Conservation (phyloP, 2,888 invertebrate species). For the Ferrisia virgata region DNA sequence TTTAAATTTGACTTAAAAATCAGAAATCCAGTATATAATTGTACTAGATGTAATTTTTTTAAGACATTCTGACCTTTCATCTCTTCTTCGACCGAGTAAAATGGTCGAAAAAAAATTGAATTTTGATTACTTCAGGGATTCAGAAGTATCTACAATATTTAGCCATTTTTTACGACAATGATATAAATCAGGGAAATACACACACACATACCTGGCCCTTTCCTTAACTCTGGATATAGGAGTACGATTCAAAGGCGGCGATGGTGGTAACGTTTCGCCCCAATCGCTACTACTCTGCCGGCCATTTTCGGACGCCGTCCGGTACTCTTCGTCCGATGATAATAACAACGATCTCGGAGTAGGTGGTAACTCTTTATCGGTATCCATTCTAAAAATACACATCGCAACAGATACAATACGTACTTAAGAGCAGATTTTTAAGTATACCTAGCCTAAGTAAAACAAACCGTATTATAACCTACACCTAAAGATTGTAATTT, state of each 20-base stretch:
- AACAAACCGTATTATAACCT: neutral
- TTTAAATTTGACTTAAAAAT: too few relatives aligned
- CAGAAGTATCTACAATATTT: too few relatives aligned
- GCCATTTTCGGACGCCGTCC: constrained; percentile 77
- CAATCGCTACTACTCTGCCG: constrained; percentile 73
- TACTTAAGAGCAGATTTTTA: too few relatives aligned
- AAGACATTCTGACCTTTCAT: too few relatives aligned
- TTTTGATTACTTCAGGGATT: too few relatives aligned
- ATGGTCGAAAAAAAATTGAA: too few relatives aligned
- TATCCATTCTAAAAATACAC: constrained; percentile 47
- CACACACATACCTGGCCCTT: constrained; percentile 56
- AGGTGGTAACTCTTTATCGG: constrained; percentile 56
- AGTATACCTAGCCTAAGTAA: neutral
- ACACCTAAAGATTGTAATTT: neutral
- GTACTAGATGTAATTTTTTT: too few relatives aligned
- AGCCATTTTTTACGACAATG: too few relatives aligned
- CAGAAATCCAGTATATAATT: too few relatives aligned
- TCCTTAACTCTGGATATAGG: constrained; percentile 66
- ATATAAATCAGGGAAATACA: too few relatives aligned
- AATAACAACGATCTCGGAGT: constrained; percentile 68
- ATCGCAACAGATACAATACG: too few relatives aligned
- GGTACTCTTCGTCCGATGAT: constrained; percentile 82
- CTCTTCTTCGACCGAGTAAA: too few relatives aligned
- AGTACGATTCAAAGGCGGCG: constrained; percentile 63
- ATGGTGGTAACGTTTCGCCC: constrained; percentile 70